Conservation (phyloP, 2,797 vertebrate species). For the Hydrocynus forskahlii region DNA sequence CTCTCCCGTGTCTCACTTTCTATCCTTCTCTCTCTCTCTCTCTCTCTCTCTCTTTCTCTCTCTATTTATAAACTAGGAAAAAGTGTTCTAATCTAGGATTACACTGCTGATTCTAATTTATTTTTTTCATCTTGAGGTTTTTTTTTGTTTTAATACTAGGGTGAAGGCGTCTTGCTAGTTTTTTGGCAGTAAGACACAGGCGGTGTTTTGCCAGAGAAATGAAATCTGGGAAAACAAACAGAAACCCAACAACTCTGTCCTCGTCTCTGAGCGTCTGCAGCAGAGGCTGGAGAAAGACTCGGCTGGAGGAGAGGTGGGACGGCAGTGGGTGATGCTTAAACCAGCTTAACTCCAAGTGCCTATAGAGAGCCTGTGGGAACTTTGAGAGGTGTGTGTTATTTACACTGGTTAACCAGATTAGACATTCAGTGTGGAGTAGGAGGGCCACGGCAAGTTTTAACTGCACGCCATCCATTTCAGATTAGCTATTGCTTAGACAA, state of each 20-base stretch:
- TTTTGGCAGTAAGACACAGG: conserved; percentile 44
- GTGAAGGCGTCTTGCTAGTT: conserved; percentile 12
- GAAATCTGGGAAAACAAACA: conserved; percentile 58
- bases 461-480: conserved; percentile 39
- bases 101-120: conserved; percentile 58
- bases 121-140: neutral
- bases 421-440: conserved; percentile 39
- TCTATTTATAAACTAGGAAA: conserved; percentile 52
- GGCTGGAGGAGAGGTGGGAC: neutral
- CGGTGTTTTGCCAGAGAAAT: conserved; percentile 52
- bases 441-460: conserved; percentile 32
- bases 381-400: conserved; percentile 42
- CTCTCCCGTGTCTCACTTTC: neutral
- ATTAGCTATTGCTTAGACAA: conserved; percentile 44
- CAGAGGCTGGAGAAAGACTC: conserved; percentile 18
- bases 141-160: neutral
- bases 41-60: conserved; percentile 4
- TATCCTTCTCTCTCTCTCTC: neutral
- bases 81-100: conserved; percentile 72
- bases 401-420: conserved; percentile 53
- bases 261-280: conserved; percentile 39
- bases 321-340: conserved; percentile 40
- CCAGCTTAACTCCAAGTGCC: conserved; percentile 42
- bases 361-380: conserved; percentile 41
- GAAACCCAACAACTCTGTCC: conserved; percentile 44